Percentiles rank a stretch among this genome's conserved stretches.
These are phyloP conservation scores for Darevskia mixta DNA, from an alignment of 2,797 vertebrate genomes.

Conservation along the genomic window DNA sequence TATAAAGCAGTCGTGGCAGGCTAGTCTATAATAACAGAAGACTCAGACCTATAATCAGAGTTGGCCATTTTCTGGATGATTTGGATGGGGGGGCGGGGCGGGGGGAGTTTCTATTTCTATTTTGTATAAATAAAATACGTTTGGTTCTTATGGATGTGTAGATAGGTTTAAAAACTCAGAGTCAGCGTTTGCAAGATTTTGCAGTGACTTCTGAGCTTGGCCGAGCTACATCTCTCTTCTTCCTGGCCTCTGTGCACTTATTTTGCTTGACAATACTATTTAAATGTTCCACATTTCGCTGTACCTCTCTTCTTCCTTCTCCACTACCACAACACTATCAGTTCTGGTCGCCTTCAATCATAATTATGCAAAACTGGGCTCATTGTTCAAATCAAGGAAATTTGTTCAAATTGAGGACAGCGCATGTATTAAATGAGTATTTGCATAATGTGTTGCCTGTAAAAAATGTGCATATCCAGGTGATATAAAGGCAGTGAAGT, in stretches of 20 bases:
- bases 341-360: no score
- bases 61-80: background rate
- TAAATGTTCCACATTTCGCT: background rate
- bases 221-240: background rate
- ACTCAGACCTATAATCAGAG: background rate
- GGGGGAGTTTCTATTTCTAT: background rate
- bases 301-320: background rate
- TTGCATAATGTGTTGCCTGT: background rate
- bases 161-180: background rate
- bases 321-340: no score
- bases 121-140: background rate
- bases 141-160: background rate
- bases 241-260: background rate
- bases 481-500: no score
- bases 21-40: background rate
- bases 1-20: background rate
- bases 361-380: background rate
- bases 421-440: background rate
- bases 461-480: no score
- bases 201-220: background rate
- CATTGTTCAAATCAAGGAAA: background rate
- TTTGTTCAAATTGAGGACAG: background rate
- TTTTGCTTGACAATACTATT: background rate
- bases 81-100: background rate
- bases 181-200: background rate